Conservation (phyloP, 2,888 invertebrate species). For the Parasteatoda lunata region DNA sequence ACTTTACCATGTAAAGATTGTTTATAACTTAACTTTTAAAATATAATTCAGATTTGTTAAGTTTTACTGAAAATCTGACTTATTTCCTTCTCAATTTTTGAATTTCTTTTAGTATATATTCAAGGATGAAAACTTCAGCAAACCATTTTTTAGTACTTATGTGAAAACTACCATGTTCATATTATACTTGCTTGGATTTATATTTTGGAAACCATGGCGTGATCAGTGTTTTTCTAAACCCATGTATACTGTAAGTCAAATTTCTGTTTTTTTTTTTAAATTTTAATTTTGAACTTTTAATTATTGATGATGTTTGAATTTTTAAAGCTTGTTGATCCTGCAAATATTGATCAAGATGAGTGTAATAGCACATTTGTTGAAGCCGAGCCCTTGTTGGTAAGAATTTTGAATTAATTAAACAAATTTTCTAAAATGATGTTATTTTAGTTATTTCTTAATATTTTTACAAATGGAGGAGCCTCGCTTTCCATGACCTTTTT, state of each 20-base stretch:
- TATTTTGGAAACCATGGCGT: conserved; percentile 92
- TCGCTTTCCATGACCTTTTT: no score
- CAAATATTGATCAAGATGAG: conserved; percentile 45
- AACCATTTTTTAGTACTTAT: conserved; percentile 97
- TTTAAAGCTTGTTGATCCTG: conserved; percentile 54
- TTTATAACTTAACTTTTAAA: no score
- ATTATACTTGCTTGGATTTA: conserved; percentile 90
- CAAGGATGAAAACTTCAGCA: conserved; percentile 86
- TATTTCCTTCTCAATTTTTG: no score
- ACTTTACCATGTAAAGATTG: no score
- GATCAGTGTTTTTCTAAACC: conserved; percentile 84
- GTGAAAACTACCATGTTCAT: conserved; percentile 95
- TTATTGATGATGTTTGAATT: not conserved
- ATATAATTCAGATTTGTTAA: no score
- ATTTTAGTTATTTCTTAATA: no score
- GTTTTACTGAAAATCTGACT: no score
- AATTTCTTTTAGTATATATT: conserved; percentile 74
- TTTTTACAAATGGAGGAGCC: no score
- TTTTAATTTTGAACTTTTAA: not conserved
- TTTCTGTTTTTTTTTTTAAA: conserved; percentile 3
- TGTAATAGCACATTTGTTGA: conserved; percentile 60
- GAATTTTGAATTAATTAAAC: not conserved
- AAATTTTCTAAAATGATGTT: not conserved
- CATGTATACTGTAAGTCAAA: conserved; percentile 82
- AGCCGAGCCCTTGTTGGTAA: conserved; percentile 59